Conservation (phyloP, 2,888 invertebrate species). For the Lordiphosa fenestrarum region DNA sequence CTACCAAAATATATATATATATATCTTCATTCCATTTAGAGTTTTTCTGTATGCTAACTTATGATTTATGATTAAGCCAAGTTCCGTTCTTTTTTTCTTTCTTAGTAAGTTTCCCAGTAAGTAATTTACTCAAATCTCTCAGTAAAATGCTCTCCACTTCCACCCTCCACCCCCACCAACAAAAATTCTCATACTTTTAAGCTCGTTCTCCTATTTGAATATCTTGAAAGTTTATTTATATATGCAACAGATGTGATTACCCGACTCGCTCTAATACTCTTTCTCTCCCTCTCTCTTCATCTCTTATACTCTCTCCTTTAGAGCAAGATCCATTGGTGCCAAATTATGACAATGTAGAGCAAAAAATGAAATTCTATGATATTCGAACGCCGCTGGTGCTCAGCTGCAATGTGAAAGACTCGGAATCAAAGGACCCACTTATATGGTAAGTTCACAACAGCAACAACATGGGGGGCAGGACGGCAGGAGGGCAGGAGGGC, state of each 20-base stretch:
- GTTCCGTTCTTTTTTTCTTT: too few relatives aligned
- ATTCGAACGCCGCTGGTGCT: conserved; percentile 78
- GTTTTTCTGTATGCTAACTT: conserved; percentile 10
- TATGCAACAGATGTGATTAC: conserved; percentile 8
- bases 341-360: conserved; percentile 77
- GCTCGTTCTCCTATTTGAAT: conserved; percentile 33
- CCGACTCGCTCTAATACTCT: conserved; percentile 20
- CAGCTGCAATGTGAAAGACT: conserved; percentile 76
- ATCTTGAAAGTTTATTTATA: conserved; percentile 8
- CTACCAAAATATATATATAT: conserved; percentile 18
- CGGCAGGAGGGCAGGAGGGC: not conserved
- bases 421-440: conserved; percentile 37
- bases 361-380: conserved; percentile 75
- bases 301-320: conserved; percentile 37
- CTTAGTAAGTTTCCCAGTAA: conserved; percentile 16
- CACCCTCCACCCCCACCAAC: conserved; percentile 7
- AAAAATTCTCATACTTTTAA: conserved; percentile 32
- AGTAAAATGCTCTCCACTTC: conserved; percentile 4
- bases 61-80: not conserved
- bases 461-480: too few relatives aligned
- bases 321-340: conserved; percentile 77
- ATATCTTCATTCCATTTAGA: conserved; percentile 3
- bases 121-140: conserved; percentile 18
- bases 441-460: conserved; percentile 53
- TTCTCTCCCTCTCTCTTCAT: conserved; percentile 24